phyloP scores from a whole-genome alignment of 2,113 vertebrate species.

The Pelobates fuscus region DNA sequence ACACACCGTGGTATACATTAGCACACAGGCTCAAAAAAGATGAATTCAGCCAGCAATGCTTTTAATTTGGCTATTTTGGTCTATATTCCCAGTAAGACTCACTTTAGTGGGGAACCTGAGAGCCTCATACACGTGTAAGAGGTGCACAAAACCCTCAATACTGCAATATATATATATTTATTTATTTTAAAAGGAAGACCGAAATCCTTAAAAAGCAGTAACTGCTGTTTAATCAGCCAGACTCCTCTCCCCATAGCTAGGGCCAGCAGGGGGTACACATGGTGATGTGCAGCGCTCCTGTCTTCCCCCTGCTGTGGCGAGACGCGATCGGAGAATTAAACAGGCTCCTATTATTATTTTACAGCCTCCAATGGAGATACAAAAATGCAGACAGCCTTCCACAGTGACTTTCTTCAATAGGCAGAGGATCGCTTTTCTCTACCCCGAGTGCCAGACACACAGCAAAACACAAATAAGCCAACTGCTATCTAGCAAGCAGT shows the following conservation, averaged over 20 bases:
- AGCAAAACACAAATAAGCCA: background rate
- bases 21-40: too few relatives aligned
- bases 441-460: background rate
- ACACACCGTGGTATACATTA: too few relatives aligned
- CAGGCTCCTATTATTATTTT: constrained; percentile 45
- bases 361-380: constrained; percentile 19
- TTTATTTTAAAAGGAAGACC: too few relatives aligned
- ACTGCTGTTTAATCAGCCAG: background rate
- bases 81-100: too few relatives aligned
- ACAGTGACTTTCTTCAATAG: constrained; percentile 18
- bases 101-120: too few relatives aligned
- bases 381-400: constrained; percentile 36
- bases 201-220: too few relatives aligned
- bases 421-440: background rate
- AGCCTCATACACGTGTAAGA: too few relatives aligned
- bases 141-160: too few relatives aligned
- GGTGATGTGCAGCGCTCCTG: constrained; percentile 13
- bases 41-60: too few relatives aligned
- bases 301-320: constrained; percentile 34
- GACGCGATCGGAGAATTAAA: constrained; percentile 41
- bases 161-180: too few relatives aligned
- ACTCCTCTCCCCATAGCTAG: background rate
- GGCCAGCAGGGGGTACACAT: constrained; percentile 20
- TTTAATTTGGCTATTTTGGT: too few relatives aligned
- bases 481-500: too few relatives aligned